These are phyloP conservation scores for Cyanistes caeruleus DNA, from an alignment of 2,113 vertebrate species.

Conservation along the genomic window DNA sequence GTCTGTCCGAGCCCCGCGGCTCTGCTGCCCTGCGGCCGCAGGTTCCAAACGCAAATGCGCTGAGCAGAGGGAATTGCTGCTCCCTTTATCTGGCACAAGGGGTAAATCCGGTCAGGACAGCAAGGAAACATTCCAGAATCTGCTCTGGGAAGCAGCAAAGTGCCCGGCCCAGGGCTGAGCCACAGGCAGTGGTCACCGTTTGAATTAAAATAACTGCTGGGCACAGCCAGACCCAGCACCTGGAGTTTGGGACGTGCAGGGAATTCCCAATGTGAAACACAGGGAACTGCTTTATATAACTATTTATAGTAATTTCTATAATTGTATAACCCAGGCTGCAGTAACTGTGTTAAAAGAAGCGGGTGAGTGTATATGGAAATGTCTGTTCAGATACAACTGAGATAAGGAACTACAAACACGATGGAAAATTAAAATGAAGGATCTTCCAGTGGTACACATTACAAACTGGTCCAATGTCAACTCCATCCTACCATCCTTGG, in stretches of 20 bases:
- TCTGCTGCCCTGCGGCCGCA: too few relatives aligned
- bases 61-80: neutral
- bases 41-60: neutral
- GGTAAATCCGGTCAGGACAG: neutral
- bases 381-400: neutral
- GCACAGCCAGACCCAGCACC: neutral
- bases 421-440: neutral
- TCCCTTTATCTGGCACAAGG: neutral
- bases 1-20: neutral
- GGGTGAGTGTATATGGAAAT: neutral
- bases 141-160: neutral
- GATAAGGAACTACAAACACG: neutral
- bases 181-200: neutral
- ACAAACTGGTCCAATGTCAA: accelerated
- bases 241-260: too few relatives aligned
- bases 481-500: neutral
- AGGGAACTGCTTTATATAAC: neutral
- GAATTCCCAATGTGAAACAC: neutral
- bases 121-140: accelerated
- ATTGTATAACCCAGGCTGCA: neutral
- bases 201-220: neutral
- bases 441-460: accelerated
- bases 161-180: neutral
- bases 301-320: too few relatives aligned
- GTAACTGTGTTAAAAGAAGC: neutral